Conservation (phyloP, 2,113 vertebrate species). For the Mustela nigripes region DNA sequence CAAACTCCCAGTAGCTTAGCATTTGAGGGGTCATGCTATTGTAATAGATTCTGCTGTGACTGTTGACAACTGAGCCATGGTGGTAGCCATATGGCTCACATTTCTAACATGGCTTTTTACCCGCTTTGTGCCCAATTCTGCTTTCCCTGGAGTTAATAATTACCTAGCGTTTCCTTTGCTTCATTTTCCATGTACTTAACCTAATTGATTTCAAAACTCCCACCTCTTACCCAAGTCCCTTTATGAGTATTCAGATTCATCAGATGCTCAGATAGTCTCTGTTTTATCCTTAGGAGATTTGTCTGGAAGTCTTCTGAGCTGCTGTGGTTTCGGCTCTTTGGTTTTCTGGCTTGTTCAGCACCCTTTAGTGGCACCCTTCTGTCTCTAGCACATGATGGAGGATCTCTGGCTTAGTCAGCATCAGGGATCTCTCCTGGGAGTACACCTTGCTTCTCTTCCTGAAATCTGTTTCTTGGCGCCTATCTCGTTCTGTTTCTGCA, state of each 20-base stretch:
- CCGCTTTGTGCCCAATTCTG: background rate
- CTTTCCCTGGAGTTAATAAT: background rate
- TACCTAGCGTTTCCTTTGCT: background rate
- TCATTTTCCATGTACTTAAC: background rate
- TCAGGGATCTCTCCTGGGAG: background rate
- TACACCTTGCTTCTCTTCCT: background rate
- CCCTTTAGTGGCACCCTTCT: accelerated
- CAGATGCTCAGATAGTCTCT: background rate
- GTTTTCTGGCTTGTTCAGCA: background rate
- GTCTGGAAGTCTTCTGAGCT: background rate
- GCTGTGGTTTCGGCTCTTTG: background rate
- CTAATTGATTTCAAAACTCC: background rate
- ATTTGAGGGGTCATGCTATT: accelerated
- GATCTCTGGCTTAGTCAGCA: background rate
- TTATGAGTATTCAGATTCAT: background rate
- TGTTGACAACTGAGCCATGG: accelerated
- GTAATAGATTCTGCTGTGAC: background rate
- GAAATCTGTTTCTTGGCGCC: background rate
- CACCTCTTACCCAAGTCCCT: background rate
- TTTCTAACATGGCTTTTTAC: background rate
- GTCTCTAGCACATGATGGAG: background rate
- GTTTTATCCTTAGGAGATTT: background rate
- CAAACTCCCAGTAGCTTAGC: background rate
- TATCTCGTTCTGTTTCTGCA: accelerated
- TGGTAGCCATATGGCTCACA: background rate